Conservation (phyloP, 2,113 vertebrate genomes). For the Vireo altiloquus region DNA sequence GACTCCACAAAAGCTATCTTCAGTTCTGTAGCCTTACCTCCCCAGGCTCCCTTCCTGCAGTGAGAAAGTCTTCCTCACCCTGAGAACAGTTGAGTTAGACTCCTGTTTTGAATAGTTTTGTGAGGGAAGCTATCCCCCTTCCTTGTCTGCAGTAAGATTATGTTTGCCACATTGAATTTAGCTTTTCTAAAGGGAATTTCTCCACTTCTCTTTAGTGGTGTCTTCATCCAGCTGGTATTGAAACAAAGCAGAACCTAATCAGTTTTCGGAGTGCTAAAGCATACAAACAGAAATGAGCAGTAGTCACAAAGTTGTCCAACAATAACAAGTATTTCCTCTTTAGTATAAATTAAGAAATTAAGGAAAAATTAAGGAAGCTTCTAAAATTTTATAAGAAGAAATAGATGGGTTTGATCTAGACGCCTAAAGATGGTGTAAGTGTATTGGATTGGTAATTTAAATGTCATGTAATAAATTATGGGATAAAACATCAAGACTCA, state of each 20-base stretch:
- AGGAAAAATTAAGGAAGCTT: not conserved
- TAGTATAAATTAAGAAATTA: not conserved
- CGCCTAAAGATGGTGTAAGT: not conserved
- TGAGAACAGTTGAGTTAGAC: accelerated
- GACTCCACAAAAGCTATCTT: not conserved
- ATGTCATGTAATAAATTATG: not conserved
- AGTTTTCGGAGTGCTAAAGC: not conserved
- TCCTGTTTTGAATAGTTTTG: not conserved
- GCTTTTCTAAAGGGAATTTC: not conserved
- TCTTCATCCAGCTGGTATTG: not conserved
- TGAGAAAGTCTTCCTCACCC: not conserved
- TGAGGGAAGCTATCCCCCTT: not conserved
- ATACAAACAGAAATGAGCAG: not conserved
- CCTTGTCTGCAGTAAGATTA: not conserved
- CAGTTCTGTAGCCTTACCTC: not conserved
- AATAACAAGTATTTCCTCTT: not conserved
- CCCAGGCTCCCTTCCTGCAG: not conserved
- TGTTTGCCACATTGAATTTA: not conserved
- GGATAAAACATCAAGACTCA: not conserved
- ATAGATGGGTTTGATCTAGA: not conserved
- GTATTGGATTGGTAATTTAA: not conserved
- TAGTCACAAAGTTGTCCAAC: not conserved
- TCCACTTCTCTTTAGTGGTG: not conserved
- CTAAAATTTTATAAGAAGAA: not conserved
- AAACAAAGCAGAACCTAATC: not conserved